Evolutionary conservation across 2,888 invertebrate species (phyloP).

Genomic region (Perithous albicinctus): DNA sequence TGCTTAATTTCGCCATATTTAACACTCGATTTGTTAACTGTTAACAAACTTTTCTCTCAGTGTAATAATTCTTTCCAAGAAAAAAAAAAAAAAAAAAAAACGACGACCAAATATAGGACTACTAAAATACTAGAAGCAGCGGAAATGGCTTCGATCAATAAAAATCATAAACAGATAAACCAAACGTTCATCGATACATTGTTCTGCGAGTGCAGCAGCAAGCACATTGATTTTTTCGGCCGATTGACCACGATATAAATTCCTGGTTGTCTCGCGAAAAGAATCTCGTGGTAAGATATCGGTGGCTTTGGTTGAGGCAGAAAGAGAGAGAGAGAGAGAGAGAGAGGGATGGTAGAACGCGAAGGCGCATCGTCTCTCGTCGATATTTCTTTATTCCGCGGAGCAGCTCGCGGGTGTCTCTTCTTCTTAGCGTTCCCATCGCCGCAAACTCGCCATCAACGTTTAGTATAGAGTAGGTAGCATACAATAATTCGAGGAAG

Average conservation of each 20-base stretch:
- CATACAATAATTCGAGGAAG: conserved; percentile 51
- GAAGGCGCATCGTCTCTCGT: conserved; percentile 1
- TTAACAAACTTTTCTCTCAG: too few relatives aligned
- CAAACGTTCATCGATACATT: conserved; percentile 6
- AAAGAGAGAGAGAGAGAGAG: not conserved
- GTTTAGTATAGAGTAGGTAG: conserved; percentile 32
- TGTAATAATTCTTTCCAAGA: too few relatives aligned
- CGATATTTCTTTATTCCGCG: conserved; percentile 24
- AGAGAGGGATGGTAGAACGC: not conserved
- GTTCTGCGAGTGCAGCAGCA: not conserved
- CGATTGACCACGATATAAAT: conserved; percentile 24
- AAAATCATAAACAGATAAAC: not conserved
- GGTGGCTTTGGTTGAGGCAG: too few relatives aligned
- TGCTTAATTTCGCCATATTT: too few relatives aligned
- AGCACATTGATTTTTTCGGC: not conserved
- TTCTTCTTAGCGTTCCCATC: conserved; percentile 55
- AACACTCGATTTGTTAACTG: too few relatives aligned
- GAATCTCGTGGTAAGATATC: conserved; percentile 7
- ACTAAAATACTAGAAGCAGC: too few relatives aligned
- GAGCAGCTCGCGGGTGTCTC: conserved; percentile 32
- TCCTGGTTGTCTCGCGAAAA: conserved; percentile 43
- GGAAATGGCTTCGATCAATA: not conserved
- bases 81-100: too few relatives aligned
- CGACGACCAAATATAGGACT: too few relatives aligned
- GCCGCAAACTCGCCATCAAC: conserved; percentile 36